phyloP scores from a whole-genome alignment of 1,140 invertebrate species.

The Leucophenga varia region DNA sequence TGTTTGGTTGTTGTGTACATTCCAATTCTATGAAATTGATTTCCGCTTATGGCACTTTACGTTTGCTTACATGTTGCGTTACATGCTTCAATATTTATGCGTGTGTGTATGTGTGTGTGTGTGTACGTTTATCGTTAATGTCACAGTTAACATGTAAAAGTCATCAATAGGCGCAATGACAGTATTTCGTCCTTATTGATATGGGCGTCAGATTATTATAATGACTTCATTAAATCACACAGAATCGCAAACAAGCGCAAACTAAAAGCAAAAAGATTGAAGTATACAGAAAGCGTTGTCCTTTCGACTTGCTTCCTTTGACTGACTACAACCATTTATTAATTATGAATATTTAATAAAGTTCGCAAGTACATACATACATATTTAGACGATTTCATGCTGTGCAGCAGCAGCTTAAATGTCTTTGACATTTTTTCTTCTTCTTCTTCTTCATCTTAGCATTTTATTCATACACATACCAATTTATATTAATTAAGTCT shows the following conservation, averaged over 20 bases:
- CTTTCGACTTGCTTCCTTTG: neutral
- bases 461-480: too few species aligned
- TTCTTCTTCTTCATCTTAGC: too few species aligned
- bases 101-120: constrained; percentile 30
- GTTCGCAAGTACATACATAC: neutral
- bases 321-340: constrained; percentile 21
- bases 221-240: constrained; percentile 36
- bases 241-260: too few species aligned
- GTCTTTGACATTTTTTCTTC: too few species aligned
- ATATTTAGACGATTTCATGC: too few species aligned
- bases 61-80: constrained; percentile 42
- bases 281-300: too few species aligned
- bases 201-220: constrained; percentile 34
- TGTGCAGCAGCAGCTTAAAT: too few species aligned
- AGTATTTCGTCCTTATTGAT: neutral
- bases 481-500: too few species aligned
- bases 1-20: constrained; percentile 15
- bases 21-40: constrained; percentile 49
- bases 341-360: constrained; percentile 33
- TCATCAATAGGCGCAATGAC: neutral
- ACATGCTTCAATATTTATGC: constrained; percentile 1
- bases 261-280: too few species aligned
- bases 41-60: constrained; percentile 51
- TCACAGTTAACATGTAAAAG: constrained; percentile 24
- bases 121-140: constrained; percentile 2